A percentile compares a stretch with the other conserved stretches of the same genome.
These are phyloP conservation scores for Ophion costatus DNA, from an alignment of 2,888 invertebrate genomes.

Conservation along the genomic window DNA sequence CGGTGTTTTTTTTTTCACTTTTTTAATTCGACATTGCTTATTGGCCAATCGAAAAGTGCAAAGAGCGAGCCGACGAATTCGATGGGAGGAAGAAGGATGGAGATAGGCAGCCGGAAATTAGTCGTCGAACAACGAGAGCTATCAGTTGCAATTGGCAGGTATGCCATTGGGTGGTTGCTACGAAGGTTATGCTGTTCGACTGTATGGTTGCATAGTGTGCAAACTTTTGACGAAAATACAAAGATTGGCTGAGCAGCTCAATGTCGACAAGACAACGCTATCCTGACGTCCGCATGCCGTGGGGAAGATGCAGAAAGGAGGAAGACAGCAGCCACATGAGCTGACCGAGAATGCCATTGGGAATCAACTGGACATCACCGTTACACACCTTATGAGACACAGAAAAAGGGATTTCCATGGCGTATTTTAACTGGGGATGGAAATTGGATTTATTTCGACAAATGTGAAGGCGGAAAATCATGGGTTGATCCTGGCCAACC, in stretches of 20 bases:
- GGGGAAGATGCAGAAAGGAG: too few species aligned
- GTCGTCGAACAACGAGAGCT: neutral
- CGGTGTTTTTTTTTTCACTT: neutral
- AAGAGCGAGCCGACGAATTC: neutral
- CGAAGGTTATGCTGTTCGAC: neutral
- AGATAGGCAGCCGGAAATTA: neutral
- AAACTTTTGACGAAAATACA: neutral
- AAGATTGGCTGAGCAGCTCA: neutral
- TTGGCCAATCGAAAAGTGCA: neutral
- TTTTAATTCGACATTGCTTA: neutral
- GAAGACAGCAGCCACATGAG: too few species aligned
- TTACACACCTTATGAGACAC: too few species aligned
- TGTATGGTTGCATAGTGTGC: neutral
- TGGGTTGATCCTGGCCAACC: too few species aligned
- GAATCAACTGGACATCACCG: too few species aligned
- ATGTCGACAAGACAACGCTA: neutral
- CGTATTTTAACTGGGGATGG: too few species aligned
- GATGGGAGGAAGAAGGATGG: neutral
- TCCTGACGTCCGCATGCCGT: too few species aligned
- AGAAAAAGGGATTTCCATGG: too few species aligned
- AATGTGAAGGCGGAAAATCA: too few species aligned
- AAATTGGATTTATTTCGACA: too few species aligned
- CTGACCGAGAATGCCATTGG: too few species aligned
- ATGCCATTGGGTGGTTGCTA: neutral
- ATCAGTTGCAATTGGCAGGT: neutral